Evolutionary conservation across 2,113 vertebrate genomes (phyloP).

Genomic region (Carassius auratus): DNA sequence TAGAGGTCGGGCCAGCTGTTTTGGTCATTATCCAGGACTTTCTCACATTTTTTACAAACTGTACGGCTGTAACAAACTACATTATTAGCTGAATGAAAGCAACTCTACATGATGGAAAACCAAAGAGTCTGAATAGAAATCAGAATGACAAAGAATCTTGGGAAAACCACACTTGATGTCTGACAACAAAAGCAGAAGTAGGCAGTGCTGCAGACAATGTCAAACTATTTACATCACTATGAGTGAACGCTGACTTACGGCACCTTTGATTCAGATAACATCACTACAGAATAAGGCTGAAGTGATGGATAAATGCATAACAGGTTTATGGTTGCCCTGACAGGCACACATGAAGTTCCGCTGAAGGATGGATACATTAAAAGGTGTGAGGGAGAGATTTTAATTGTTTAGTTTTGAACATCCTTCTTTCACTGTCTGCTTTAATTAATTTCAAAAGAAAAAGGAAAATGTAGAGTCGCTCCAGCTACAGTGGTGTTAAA

Average conservation of each 20-base stretch:
- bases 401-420: conserved; percentile 56
- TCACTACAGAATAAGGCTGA: conserved; percentile 42
- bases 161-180: conserved; percentile 45
- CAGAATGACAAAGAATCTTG: conserved; percentile 30
- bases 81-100: conserved; percentile 32
- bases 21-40: neutral
- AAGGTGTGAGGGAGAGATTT: conserved; percentile 56
- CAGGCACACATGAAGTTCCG: conserved; percentile 54
- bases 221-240: conserved; percentile 53
- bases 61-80: neutral
- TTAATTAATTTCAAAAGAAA: conserved; percentile 35
- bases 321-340: conserved; percentile 59
- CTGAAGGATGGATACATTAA: conserved; percentile 61
- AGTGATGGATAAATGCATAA: conserved; percentile 58
- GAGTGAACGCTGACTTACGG: conserved; percentile 50
- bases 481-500: conserved; percentile 15
- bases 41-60: neutral
- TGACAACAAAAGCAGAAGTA: conserved; percentile 43
- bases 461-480: neutral
- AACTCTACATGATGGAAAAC: conserved; percentile 3
- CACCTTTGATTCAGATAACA: conserved; percentile 53
- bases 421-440: conserved; percentile 60
- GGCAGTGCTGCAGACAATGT: conserved; percentile 51
- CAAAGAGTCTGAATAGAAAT: neutral
- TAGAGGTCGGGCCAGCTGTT: neutral